Evolutionary conservation across 2,888 invertebrate genomes (phyloP).

Genomic region (Fissipunctia ypsillon): DNA sequence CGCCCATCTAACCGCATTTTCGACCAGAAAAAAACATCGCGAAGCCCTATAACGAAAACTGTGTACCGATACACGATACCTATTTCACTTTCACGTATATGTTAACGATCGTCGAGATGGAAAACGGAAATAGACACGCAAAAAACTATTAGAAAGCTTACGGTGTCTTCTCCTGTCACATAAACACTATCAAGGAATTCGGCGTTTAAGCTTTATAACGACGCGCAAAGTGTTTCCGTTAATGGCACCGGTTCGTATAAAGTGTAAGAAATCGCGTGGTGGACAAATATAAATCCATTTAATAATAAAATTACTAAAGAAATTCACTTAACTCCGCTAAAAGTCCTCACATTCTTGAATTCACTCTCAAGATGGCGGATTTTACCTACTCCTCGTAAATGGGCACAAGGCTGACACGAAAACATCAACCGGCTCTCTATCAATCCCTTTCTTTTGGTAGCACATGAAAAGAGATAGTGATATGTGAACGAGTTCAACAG

Average conservation of each 20-base stretch:
- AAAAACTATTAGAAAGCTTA: slow-evolving; percentile 91
- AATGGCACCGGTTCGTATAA: slow-evolving; percentile 76
- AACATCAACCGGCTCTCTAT: slow-evolving; percentile 90
- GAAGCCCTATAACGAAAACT: slow-evolving; percentile 76
- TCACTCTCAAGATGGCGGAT: slow-evolving; percentile 92
- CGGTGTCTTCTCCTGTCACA: slow-evolving; percentile 90
- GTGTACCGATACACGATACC: slow-evolving; percentile 78
- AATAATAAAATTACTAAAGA: slow-evolving; percentile 87
- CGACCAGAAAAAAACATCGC: slow-evolving; percentile 85
- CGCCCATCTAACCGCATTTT: slow-evolving; percentile 90
- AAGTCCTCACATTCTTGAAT: slow-evolving; percentile 91
- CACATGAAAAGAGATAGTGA: slow-evolving; percentile 83
- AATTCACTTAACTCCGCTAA: slow-evolving; percentile 87
- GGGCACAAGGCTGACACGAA: slow-evolving; percentile 91
- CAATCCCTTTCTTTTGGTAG: slow-evolving; percentile 85
- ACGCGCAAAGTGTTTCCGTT: slow-evolving; percentile 78
- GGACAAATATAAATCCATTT: slow-evolving; percentile 83
- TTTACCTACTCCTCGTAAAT: slow-evolving; percentile 90
- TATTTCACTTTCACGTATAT: slow-evolving; percentile 88
- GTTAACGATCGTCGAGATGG: slow-evolving; percentile 88
- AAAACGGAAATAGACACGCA: slow-evolving; percentile 90
- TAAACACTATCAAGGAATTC: slow-evolving; percentile 89
- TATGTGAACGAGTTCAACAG: slow-evolving; percentile 84
- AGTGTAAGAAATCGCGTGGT: slow-evolving; percentile 76
- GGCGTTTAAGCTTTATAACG: slow-evolving; percentile 81